Evolutionary conservation across 2,888 invertebrate genomes (phyloP).

Genomic region (Eledona agricola): DNA sequence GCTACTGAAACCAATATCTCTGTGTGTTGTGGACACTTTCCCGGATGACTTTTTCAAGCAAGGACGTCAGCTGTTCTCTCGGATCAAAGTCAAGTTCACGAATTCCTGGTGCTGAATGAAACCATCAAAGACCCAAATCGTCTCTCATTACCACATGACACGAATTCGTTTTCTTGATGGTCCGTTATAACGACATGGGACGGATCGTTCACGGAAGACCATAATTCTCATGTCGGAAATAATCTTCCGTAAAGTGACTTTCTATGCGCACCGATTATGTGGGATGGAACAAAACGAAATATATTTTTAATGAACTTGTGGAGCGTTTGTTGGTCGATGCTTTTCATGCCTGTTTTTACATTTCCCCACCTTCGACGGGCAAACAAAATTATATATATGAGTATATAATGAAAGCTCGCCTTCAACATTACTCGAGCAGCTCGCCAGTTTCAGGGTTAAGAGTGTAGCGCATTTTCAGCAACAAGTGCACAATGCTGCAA

Average conservation of each 20-base stretch:
- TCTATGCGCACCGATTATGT: slow-evolving; percentile 20
- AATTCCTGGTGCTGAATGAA: slow-evolving; percentile 10
- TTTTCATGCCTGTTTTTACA: slow-evolving; percentile 13
- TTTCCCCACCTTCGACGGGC: slow-evolving; percentile 26
- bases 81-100: slow-evolving; percentile 20
- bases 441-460: slow-evolving; percentile 23
- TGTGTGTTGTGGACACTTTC: slow-evolving; percentile 8
- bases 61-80: slow-evolving; percentile 1
- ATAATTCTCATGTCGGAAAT: slow-evolving; percentile 22
- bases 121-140: slow-evolving; percentile 7
- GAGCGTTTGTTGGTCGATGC: slow-evolving; percentile 12
- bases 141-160: slow-evolving; percentile 1
- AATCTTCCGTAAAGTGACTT: slow-evolving; percentile 27
- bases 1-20: no score
- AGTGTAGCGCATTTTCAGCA: slow-evolving; percentile 1
- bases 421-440: slow-evolving; percentile 8
- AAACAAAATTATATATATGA: slow-evolving; percentile 27
- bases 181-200: neutral
- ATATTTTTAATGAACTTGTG: slow-evolving; percentile 29
- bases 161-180: slow-evolving; percentile 19
- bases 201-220: neutral
- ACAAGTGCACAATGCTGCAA: slow-evolving; percentile 14
- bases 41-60: slow-evolving; percentile 2
- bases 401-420: slow-evolving; percentile 27
- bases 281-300: slow-evolving; percentile 22